A percentile compares a stretch with the other conserved stretches of the same genome.
phyloP scores from a whole-genome alignment of 2,888 invertebrate species.

The Epsilonema sp. region DNA sequence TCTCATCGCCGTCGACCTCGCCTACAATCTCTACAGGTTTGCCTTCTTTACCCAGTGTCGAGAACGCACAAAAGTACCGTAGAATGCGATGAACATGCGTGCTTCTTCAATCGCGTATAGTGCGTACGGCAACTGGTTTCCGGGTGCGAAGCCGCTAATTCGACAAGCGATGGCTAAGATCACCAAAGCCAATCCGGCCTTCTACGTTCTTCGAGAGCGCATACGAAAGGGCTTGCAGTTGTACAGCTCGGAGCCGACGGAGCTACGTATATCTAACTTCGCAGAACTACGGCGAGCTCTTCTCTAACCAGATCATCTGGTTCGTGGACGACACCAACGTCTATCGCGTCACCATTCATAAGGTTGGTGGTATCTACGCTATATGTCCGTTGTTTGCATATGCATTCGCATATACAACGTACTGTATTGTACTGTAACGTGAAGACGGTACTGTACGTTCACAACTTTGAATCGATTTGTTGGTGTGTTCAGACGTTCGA shows the following conservation, averaged over 20 bases:
- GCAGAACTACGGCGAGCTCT: conserved; percentile 96
- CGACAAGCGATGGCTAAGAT: conserved; percentile 99
- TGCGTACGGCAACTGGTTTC: conserved; percentile 99
- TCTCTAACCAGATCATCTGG: conserved; percentile 99
- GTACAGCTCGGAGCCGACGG: conserved; percentile 96
- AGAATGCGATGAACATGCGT: background rate
- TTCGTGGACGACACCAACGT: conserved; percentile 99
- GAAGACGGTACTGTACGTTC: too few species aligned
- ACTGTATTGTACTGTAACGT: too few species aligned
- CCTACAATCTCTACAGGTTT: conserved; percentile 81
- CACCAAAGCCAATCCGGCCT: conserved; percentile 97
- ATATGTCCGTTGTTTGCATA: too few species aligned
- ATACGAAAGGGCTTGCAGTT: conserved; percentile 84
- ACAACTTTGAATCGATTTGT: too few species aligned
- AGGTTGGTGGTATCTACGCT: conserved; percentile 32
- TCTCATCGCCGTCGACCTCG: conserved; percentile 85
- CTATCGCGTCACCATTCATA: conserved; percentile 96
- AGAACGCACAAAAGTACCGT: too few species aligned
- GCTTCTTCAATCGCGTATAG: conserved; percentile 31
- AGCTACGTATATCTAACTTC: conserved; percentile 88
- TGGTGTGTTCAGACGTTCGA: conserved; percentile 79
- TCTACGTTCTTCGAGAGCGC: conserved; percentile 87
- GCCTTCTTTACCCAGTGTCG: background rate
- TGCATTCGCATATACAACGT: too few species aligned
- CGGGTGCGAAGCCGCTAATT: conserved; percentile 90